Evolutionary conservation across 2,113 vertebrate genomes (phyloP).

Genomic region (Balaeniceps rex): DNA sequence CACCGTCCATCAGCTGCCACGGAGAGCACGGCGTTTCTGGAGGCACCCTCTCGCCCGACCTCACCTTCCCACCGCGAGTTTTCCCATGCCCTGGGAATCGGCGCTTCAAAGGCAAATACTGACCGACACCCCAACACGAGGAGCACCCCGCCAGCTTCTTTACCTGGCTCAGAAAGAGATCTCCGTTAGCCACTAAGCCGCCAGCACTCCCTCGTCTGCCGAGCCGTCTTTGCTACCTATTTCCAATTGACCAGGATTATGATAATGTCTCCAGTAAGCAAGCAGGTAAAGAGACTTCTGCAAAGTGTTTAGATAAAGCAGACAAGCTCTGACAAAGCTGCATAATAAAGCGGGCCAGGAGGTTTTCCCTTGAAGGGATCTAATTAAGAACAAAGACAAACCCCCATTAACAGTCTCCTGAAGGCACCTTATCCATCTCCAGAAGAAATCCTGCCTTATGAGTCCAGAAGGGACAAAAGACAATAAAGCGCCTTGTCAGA

Average conservation of each 20-base stretch:
- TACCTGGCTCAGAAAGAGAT: background rate
- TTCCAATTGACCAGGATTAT: conserved; percentile 58
- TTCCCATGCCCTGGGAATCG: accelerated
- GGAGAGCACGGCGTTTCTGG: accelerated
- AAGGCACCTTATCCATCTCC: conserved; percentile 21
- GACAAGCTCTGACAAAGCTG: conserved; percentile 66
- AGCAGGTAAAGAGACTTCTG: conserved; percentile 60
- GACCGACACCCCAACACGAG: accelerated
- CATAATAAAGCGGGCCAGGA: conserved; percentile 60
- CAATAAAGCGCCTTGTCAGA: background rate
- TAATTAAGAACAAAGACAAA: conserved; percentile 74
- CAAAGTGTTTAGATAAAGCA: conserved; percentile 68
- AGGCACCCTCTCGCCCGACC: background rate
- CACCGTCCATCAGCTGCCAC: accelerated
- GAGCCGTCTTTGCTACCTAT: background rate
- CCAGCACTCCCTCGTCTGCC: background rate
- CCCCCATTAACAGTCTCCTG: conserved; percentile 53
- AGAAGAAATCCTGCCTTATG: background rate
- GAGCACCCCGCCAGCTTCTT: background rate
- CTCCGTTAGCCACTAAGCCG: background rate
- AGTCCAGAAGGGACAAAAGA: conserved; percentile 30
- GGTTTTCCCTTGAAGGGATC: conserved; percentile 64
- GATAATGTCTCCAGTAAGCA: conserved; percentile 56
- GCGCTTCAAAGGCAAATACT: background rate
- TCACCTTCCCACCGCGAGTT: accelerated